Base-by-base conservation (phyloP, 2,888 invertebrate genomes). In the Elegia similella region DNA sequence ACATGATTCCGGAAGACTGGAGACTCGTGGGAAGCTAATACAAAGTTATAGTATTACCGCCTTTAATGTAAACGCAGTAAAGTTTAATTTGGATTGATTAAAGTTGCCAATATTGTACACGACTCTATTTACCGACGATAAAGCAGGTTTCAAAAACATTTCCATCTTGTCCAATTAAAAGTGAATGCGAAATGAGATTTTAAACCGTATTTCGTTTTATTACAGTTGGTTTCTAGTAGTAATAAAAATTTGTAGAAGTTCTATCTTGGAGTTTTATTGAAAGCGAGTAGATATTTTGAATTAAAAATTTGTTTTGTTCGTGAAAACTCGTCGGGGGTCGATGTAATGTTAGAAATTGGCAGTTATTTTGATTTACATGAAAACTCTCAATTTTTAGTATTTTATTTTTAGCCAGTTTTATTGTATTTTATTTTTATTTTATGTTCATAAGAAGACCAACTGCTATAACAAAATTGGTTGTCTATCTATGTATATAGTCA, bases 1-100 rank as follows among this genome's bases (percentile, higher is more conserved):
- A 72, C 67, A 60, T 56, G 54, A 34, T 50, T 38, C 34, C 34
- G 34, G 16, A 34, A 50, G 12, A 30, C 50, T 50, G 16, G 12
- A n/a, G 5, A 23, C 23, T 23, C 23, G 5, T 23, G 23, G 23
- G 23, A 23, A 23, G 23, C 16, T 13, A n/a, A 3, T 3, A 15
- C 5, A 17, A 12, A 15, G 15, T 48, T 48, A 8, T 38, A 7
- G 17, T 7, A 34, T 2, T 34, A 50, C 15, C 54, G 34, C 44
- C 54, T 32, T 55, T 55, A 34, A 16, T 34, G 34, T 16, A 15
- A 7, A n/a, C n/a, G 17, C 5, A 44, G 23, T 55, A 55, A 12
- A 46, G 12, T 17, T 12, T 44, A 55, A 10, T 15, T 55, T 44
- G 2, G 13, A 55, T 44, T n/a, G 10, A 12, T 34, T n/a, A 3